phyloP scores from a whole-genome alignment of 2,888 invertebrate genomes.

The Sminthurinus aureus region DNA sequence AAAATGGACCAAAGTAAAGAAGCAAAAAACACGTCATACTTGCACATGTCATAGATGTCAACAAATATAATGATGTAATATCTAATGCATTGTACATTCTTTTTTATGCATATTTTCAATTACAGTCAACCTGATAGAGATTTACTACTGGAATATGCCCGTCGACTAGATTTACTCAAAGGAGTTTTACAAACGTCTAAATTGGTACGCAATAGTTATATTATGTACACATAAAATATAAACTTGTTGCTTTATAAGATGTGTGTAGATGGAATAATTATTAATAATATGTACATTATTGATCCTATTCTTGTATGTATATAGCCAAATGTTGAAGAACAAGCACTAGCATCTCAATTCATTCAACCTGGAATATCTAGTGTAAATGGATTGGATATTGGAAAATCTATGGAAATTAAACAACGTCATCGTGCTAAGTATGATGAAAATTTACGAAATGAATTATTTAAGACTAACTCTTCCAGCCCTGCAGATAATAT shows the following conservation, averaged over 20 bases:
- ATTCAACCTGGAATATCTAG: constrained; percentile 66
- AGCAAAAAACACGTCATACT: too few species aligned
- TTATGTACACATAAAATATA: too few species aligned
- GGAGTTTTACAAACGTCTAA: constrained; percentile 74
- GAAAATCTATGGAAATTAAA: constrained; percentile 76
- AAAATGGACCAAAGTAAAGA: constrained; percentile 72
- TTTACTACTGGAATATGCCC: constrained; percentile 72
- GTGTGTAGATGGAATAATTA: too few species aligned
- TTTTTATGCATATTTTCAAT: constrained; percentile 60
- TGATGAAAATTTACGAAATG: constrained; percentile 73
- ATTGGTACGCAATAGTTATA: too few species aligned
- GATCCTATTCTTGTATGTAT: too few species aligned
- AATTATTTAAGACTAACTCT: constrained; percentile 66
- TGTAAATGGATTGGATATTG: constrained; percentile 59
- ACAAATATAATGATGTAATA: too few species aligned
- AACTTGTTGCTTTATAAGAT: too few species aligned
- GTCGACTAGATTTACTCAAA: constrained; percentile 75
- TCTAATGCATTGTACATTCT: too few species aligned
- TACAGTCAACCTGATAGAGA: constrained; percentile 73
- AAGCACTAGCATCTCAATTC: constrained; percentile 73
- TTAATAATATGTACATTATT: too few species aligned
- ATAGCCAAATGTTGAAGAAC: constrained; percentile 70
- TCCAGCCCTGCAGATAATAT: constrained; percentile 5
- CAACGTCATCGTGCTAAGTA: constrained; percentile 78
- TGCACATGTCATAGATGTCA: too few species aligned